Base-by-base conservation (phyloP, 2,888 invertebrate species). In the Cistogaster globosa region DNA sequence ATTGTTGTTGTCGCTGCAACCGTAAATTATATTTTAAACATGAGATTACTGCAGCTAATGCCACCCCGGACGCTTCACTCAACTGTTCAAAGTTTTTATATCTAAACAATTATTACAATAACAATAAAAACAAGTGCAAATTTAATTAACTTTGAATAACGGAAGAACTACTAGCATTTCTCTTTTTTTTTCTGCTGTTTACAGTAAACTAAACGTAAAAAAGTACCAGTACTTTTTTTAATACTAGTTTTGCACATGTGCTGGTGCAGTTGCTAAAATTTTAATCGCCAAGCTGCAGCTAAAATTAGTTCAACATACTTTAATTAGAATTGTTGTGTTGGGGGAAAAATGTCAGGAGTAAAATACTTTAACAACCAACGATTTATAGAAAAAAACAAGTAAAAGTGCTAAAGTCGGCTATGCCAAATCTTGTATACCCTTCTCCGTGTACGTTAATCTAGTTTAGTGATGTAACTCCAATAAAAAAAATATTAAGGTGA, bases 121-220 rank as follows among this genome's bases (percentile, higher is more conserved):
- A 63, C 55, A 71, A 38, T 7, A 57, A 81, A 81, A n/a, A n/a
- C 81, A 84, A 87, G 86, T 86, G 86, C 86, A 87, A 87, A 86
- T 86, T 86, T 72, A 86, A 87, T 86, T 78, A 86, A 85, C 80
- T 80, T 62, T 58, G 42, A 71, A 86, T 71, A 81, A 83, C 85
- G 85, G 86, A 86, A 84, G 87, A 86, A 45, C 58, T 38, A 60
- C 69, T 20, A 78, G 62, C 53, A 12, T 69, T 53, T 69, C 69
- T 69, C 22, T 78, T 77, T 69, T 57, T 48, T 67, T 77, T 77
- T 57, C 57, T 67, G 58, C 26, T 58, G 20, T 67, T 77, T 51
- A 55, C 18, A 8, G 18, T 20, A 18, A 55, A 45, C 53, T 75
- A 57, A 75, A 63, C 55, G 55, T 45, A 65, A 63, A 75, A 20